phyloP scores from a whole-genome alignment of 2,888 invertebrate genomes.

The Dicranocentrus wangi region DNA sequence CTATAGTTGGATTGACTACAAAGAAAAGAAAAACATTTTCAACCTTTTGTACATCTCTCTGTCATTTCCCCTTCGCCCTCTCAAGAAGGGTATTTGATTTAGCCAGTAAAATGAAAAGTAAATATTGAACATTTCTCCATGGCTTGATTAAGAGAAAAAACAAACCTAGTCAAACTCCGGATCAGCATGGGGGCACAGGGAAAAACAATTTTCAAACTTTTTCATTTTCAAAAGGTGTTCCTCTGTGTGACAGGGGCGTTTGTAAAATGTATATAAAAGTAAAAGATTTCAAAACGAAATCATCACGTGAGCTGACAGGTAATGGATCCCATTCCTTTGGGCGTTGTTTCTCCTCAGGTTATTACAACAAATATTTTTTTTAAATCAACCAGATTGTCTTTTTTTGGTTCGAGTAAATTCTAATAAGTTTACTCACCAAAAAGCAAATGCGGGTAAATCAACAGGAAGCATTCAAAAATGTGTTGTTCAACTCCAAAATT shows the following conservation, averaged over 20 bases:
- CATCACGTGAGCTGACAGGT: conserved; percentile 43
- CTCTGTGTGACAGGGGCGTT: conserved; percentile 49
- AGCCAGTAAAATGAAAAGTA: conserved; percentile 19
- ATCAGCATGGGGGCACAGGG: conserved; percentile 28
- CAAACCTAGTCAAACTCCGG: conserved; percentile 41
- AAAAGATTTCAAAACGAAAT: conserved; percentile 14
- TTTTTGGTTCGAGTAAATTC: too few relatives aligned
- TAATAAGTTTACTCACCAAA: too few relatives aligned
- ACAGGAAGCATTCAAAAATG: conserved; percentile 7
- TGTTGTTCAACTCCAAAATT: not conserved
- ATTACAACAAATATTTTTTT: conserved; percentile 1
- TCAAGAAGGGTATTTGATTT: conserved; percentile 11
- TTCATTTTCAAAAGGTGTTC: conserved; percentile 24
- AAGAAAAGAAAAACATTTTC: too few relatives aligned
- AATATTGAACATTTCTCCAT: not conserved
- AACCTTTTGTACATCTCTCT: too few relatives aligned
- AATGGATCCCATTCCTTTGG: conserved; percentile 42
- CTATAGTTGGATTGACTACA: too few relatives aligned
- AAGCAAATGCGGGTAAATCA: not conserved
- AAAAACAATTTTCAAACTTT: conserved; percentile 13
- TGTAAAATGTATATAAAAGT: conserved; percentile 9
- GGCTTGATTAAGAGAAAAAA: conserved; percentile 45
- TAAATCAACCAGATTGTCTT: not conserved
- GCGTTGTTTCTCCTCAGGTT: conserved; percentile 48
- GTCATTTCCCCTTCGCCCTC: too few relatives aligned